phyloP scores from a whole-genome alignment of 2,888 invertebrate species.

The Nezara viridula region DNA sequence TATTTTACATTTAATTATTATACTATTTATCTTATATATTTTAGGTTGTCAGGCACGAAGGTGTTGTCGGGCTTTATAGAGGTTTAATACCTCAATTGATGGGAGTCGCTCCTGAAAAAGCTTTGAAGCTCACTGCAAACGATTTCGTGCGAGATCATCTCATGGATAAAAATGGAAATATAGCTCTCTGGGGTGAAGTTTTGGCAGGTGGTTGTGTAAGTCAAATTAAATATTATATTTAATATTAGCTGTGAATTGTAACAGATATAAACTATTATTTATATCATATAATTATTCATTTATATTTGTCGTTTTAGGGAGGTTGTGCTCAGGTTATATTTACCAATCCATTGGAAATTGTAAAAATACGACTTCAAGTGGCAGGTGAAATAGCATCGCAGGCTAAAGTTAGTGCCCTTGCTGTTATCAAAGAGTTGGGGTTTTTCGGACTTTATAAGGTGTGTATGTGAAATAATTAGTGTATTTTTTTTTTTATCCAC shows the following conservation, averaged over 20 bases:
- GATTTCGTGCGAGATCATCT: conserved; percentile 96
- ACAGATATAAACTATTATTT: not conserved
- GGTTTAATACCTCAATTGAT: conserved; percentile 96
- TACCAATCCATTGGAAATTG: conserved; percentile 99
- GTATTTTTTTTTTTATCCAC: too few species aligned
- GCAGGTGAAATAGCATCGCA: conserved; percentile 95
- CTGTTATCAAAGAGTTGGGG: conserved; percentile 94
- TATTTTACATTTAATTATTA: not conserved
- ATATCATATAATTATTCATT: not conserved
- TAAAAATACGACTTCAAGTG: conserved; percentile 98
- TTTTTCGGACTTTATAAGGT: conserved; percentile 96
- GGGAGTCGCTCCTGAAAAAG: conserved; percentile 99
- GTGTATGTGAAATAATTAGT: too few species aligned
- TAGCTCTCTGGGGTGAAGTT: conserved; percentile 88
- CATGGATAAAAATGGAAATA: conserved; percentile 86
- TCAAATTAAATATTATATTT: conserved; percentile 66
- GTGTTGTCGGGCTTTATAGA: conserved; percentile 86
- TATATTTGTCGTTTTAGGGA: conserved; percentile 74
- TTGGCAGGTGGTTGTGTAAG: conserved; percentile 93
- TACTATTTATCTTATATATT: too few species aligned
- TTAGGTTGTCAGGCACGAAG: conserved; percentile 83
- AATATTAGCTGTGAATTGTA: not conserved
- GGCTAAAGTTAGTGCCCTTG: conserved; percentile 86
- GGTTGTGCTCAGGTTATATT: conserved; percentile 96
- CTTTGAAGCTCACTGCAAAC: conserved; percentile 97